A percentile compares a stretch with the other conserved stretches of the same genome.
phyloP scores from a whole-genome alignment of 2,888 invertebrate genomes.

The Agonopterix arenella region DNA sequence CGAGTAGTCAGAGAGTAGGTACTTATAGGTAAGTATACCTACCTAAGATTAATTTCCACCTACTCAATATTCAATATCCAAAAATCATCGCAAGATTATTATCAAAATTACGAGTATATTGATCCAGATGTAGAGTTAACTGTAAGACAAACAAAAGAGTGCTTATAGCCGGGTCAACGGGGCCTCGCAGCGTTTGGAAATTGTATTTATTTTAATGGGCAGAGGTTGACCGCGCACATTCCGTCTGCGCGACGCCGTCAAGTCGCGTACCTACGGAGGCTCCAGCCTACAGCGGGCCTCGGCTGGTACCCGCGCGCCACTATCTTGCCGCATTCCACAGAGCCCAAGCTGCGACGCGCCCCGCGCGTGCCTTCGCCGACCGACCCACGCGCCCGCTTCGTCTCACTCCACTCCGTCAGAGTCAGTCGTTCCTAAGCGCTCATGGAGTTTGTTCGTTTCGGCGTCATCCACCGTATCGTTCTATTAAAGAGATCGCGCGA shows the following conservation, averaged over 20 bases:
- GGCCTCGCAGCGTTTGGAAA: slow-evolving; percentile 32
- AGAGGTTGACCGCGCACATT: slow-evolving; percentile 52
- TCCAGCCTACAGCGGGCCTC: slow-evolving; percentile 47
- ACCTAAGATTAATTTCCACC: no score
- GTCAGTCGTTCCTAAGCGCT: slow-evolving; percentile 63
- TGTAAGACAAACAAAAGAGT: slow-evolving; percentile 27
- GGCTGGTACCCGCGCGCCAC: slow-evolving; percentile 41
- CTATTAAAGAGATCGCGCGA: slow-evolving; percentile 47
- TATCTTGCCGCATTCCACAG: slow-evolving; percentile 64
- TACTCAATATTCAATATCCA: no score
- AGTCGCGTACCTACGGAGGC: slow-evolving; percentile 37
- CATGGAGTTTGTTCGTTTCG: slow-evolving; percentile 45
- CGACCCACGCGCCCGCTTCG: slow-evolving; percentile 86
- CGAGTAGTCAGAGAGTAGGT: no score
- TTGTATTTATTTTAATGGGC: slow-evolving; percentile 46
- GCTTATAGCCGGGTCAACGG: slow-evolving; percentile 14
- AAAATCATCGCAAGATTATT: no score
- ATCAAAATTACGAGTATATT: no score
- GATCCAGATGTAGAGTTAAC: slow-evolving; percentile 10
- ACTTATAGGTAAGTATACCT: no score
- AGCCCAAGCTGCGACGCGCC: slow-evolving; percentile 69
- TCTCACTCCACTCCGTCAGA: slow-evolving; percentile 26
- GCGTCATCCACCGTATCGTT: slow-evolving; percentile 30
- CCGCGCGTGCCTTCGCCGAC: slow-evolving; percentile 75
- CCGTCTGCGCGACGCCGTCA: slow-evolving; percentile 24